Conservation (phyloP, 2,797 vertebrate species). For the Graptemys geographica region DNA sequence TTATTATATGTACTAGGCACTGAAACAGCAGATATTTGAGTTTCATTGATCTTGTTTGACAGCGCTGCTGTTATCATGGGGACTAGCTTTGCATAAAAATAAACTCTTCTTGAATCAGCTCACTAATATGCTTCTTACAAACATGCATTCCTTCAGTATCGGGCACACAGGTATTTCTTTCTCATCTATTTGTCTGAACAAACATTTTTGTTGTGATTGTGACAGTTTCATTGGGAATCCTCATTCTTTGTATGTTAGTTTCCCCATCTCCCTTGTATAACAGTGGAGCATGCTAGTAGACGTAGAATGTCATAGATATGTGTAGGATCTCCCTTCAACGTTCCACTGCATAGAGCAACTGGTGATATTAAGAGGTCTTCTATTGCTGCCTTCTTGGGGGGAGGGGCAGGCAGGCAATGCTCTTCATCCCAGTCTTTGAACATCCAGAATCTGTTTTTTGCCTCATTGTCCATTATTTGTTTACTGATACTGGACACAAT, state of each 20-base stretch:
- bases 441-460: neutral
- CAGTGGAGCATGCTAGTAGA: neutral
- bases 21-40: neutral
- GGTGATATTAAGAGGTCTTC: neutral
- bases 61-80: neutral
- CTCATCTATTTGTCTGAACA: neutral
- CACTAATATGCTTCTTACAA: neutral
- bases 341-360: neutral
- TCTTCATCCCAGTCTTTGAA: neutral
- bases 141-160: neutral
- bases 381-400: neutral
- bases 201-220: neutral
- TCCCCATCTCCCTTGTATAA: neutral
- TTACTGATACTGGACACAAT: neutral
- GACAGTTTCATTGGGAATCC: neutral
- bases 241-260: neutral
- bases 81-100: neutral
- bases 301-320: neutral
- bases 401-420: accelerated
- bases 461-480: accelerated
- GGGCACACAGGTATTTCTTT: neutral
- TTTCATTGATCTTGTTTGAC: neutral
- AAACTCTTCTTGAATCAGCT: neutral
- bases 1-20: neutral
- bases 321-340: neutral